Evolutionary conservation across 2,797 vertebrate species (phyloP), one percentile per base, ranked within the genome.

Genomic region (Anguilla megastoma): DNA sequence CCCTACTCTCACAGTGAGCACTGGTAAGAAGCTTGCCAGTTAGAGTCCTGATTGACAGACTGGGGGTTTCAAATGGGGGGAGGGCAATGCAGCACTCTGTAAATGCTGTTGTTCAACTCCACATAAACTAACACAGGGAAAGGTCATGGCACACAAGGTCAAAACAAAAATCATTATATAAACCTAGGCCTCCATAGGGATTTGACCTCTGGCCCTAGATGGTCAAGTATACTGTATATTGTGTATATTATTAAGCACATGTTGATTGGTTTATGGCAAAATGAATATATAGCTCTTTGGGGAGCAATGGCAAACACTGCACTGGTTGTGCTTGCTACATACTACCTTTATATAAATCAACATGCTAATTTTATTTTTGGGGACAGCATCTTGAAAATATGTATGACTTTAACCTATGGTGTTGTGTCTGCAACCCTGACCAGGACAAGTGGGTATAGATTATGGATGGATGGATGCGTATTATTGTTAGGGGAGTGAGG

Each of bases 141-240:
- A 50, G 79, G 79, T 82, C 79, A 82, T 21, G 41, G 16, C 41
- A 82, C 79, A 24, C 45, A 82, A 48, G 79, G 79, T 82, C 79
- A 82, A 18, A 48, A 41, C 24, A 24, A 48, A 50, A 45, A 50
- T 82, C 45, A 48, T 16, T 50, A 48, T 82, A 10, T n/a, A 82
- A 48, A 82, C 79, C 12, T 48, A 21, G 45, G 45, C 9, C 12
- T 50, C 79, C 21, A 50, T 9, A 8, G 79, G 45, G 79, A 82
- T n/a, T 82, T 50, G 41, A 50, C 41, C 79, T 82, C 21, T 82
- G 6, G 45, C 36, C 79, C 21, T n/a, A 45, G 16, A 45, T 82
- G 79, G 45, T 18, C 21, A 82, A 21, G 79, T 48, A 45, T 45
- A 82, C 41, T 24, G 24, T 82, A 48, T 82, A 50, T n/a, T n/a